These are phyloP conservation scores for Tragelaphus buxtoni DNA, from an alignment of 2,113 vertebrate species.

Conservation along the genomic window DNA sequence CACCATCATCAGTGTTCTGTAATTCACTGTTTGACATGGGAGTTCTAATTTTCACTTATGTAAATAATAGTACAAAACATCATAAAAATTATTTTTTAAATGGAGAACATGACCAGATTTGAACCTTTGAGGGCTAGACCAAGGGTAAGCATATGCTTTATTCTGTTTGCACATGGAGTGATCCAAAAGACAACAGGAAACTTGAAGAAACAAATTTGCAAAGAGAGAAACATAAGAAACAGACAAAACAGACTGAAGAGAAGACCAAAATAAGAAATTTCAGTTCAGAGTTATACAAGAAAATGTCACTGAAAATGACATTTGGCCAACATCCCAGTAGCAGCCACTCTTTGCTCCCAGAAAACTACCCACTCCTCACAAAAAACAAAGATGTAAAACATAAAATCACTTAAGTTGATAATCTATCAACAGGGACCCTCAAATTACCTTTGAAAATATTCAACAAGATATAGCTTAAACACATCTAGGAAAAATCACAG, in stretches of 20 bases:
- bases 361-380: background rate
- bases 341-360: background rate
- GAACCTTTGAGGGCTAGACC: background rate
- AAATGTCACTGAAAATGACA: constrained; percentile 1
- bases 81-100: background rate
- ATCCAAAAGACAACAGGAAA: background rate
- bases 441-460: background rate
- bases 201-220: background rate
- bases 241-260: background rate
- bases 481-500: background rate
- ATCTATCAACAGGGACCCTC: background rate
- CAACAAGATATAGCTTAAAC: background rate
- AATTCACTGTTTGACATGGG: background rate
- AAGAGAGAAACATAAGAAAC: background rate
- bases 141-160: background rate
- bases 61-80: background rate
- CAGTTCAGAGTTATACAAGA: background rate
- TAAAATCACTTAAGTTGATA: background rate
- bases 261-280: background rate
- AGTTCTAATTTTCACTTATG: background rate
- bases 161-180: background rate
- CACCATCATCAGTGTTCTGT: background rate
- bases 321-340: background rate
- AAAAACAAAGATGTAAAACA: background rate
- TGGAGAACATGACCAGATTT: background rate